phyloP scores from a whole-genome alignment of 2,888 invertebrate species.

The Digitonthophagus gazella region DNA sequence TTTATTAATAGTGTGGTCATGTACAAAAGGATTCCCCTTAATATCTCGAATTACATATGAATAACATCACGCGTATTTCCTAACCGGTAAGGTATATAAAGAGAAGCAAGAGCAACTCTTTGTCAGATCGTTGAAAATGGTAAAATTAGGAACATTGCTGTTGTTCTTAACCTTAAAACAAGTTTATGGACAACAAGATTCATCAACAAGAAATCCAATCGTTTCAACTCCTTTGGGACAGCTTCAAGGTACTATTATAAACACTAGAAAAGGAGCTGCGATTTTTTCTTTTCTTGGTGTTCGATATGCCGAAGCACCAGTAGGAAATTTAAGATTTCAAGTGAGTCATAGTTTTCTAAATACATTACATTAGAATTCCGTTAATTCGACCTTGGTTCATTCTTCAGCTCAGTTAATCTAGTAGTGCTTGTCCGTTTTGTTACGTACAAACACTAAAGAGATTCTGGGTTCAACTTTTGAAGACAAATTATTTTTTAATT shows the following conservation, averaged over 20 bases:
- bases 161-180: too few relatives aligned
- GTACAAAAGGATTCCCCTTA: too few relatives aligned
- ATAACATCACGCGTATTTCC: background rate
- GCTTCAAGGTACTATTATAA: conserved; percentile 18
- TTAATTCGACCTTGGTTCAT: too few relatives aligned
- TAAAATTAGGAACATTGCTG: background rate
- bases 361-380: too few relatives aligned
- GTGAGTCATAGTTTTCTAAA: too few relatives aligned
- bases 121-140: background rate
- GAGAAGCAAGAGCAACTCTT: background rate
- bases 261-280: conserved; percentile 13
- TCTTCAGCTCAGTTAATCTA: too few relatives aligned
- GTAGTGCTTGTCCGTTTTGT: too few relatives aligned
- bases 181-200: background rate
- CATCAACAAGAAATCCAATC: background rate
- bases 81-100: background rate
- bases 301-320: conserved; percentile 24
- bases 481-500: too few relatives aligned
- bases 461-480: too few relatives aligned
- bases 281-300: conserved; percentile 24
- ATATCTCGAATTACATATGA: background rate
- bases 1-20: too few relatives aligned
- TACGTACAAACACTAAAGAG: too few relatives aligned
- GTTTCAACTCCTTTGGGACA: conserved; percentile 22
- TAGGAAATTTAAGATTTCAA: conserved; percentile 25